phyloP scores from a whole-genome alignment of 2,113 vertebrate species.

The Australoheros scitulus region DNA sequence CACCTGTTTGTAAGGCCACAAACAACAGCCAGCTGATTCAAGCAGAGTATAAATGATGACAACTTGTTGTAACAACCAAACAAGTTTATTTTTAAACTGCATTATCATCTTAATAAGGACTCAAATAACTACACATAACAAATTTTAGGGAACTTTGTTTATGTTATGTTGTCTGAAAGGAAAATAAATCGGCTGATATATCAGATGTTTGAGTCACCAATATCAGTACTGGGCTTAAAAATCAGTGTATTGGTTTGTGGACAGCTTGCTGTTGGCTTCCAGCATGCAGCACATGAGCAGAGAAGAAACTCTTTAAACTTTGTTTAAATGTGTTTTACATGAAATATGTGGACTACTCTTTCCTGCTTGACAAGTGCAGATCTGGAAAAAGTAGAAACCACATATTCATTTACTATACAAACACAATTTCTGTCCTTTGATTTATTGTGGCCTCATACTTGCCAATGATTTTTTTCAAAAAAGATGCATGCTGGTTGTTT shows the following conservation, averaged over 20 bases:
- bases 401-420: constrained; percentile 1
- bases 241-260: no score
- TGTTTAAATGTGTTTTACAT: no score
- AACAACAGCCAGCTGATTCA: no score
- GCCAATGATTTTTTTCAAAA: neutral
- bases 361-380: neutral
- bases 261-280: neutral
- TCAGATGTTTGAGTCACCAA: neutral
- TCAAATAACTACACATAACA: neutral
- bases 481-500: constrained; percentile 13
- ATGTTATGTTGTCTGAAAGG: neutral
- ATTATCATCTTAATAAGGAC: neutral
- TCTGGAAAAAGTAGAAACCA: constrained; percentile 3
- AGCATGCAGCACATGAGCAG: no score
- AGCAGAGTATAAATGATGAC: no score
- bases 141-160: no score
- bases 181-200: neutral
- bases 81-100: neutral
- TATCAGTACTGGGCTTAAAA: neutral
- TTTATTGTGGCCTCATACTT: constrained; percentile 16
- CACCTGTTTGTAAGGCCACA: no score
- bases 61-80: no score
- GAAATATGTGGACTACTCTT: neutral
- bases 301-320: no score
- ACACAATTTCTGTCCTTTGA: neutral